phyloP scores from a whole-genome alignment of 2,888 invertebrate species.

The Monoplex corrugatus region DNA sequence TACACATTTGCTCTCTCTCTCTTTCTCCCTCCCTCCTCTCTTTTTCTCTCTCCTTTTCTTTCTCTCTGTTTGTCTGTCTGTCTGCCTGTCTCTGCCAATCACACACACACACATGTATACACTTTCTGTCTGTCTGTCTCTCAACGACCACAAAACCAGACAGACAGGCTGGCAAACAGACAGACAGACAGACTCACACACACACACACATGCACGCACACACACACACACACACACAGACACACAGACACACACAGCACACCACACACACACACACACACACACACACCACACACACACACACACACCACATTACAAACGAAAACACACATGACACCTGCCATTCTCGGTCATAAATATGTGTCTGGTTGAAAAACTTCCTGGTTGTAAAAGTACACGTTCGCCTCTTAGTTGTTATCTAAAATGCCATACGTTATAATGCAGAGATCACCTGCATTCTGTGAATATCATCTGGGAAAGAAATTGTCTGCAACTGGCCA shows the following conservation, averaged over 20 bases:
- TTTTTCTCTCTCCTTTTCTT: neutral
- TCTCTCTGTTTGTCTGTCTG: neutral
- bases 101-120: neutral
- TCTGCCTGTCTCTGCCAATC: neutral
- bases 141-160: neutral
- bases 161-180: neutral
- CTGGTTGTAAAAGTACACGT: neutral
- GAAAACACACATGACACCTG: too few relatives aligned
- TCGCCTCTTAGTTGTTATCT: neutral
- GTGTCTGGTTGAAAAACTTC: neutral
- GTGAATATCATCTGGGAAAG: too few relatives aligned
- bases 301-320: neutral
- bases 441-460: too few relatives aligned
- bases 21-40: too few relatives aligned
- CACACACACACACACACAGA: conserved; percentile 7
- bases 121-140: too few relatives aligned
- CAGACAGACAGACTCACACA: neutral
- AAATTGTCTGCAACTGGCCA: too few relatives aligned
- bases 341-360: neutral
- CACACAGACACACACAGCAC: neutral
- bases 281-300: neutral
- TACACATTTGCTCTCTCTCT: too few relatives aligned
- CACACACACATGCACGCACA: neutral
- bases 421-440: too few relatives aligned
- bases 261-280: neutral